A percentile compares a stretch with the other conserved stretches of the same genome.
Evolutionary conservation across 2,797 vertebrate species (phyloP).

Genomic region (Xerus rutilus): DNA sequence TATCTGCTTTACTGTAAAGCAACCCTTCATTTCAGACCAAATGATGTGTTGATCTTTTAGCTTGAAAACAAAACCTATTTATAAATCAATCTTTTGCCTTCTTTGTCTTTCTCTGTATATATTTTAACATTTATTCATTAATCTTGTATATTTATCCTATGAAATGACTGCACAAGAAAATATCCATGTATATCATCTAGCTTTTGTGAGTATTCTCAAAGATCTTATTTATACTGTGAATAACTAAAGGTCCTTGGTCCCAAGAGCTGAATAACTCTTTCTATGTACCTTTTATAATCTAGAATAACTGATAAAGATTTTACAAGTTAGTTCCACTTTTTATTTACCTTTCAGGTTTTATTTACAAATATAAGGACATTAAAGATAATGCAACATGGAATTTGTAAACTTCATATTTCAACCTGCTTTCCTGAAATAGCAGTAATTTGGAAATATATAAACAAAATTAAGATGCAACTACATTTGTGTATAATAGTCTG

Average conservation of each 20-base stretch:
- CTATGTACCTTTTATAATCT: not conserved
- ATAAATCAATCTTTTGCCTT: not conserved
- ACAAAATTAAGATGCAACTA: not conserved
- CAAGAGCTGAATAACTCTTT: slow-evolving; percentile 15
- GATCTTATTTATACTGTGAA: slow-evolving; percentile 67
- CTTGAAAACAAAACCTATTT: not conserved
- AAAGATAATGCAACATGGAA: not conserved
- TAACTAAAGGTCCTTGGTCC: slow-evolving; percentile 13
- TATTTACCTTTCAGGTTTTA: not conserved
- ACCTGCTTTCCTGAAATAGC: slow-evolving; percentile 36
- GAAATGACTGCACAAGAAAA: slow-evolving; percentile 52
- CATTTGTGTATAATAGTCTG: not conserved
- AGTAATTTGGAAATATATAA: not conserved
- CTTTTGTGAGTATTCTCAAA: not conserved
- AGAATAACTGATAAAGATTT: slow-evolving; percentile 50
- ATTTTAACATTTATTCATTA: slow-evolving; percentile 69
- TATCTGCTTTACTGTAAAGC: not conserved
- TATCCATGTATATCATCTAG: not conserved
- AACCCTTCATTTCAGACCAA: not conserved
- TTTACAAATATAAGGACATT: slow-evolving; percentile 65
- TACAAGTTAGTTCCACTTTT: not conserved
- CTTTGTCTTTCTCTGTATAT: not conserved
- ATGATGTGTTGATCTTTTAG: not conserved
- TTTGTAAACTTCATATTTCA: slow-evolving; percentile 45
- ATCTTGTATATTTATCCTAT: slow-evolving; percentile 39